Conservation (phyloP, 92 coral and sea anemone genomes). For the Diadumene lineata region DNA sequence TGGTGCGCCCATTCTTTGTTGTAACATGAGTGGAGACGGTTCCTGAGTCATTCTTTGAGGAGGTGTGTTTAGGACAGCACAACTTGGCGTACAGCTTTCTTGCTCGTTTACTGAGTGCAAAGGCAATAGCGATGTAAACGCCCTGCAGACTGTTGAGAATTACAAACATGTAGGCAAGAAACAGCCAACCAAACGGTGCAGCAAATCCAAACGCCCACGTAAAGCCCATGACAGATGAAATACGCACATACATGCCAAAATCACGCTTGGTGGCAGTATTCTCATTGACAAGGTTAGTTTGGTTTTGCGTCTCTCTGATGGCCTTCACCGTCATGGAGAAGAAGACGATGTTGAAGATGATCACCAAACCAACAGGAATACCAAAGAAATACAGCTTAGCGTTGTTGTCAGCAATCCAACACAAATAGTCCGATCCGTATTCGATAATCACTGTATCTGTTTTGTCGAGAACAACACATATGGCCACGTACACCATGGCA, state of each 20-base stretch:
- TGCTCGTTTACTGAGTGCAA: constrained; percentile 24
- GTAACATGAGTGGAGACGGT: not conserved
- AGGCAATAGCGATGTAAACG: constrained; percentile 33
- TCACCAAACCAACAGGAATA: constrained; percentile 27
- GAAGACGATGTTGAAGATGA: constrained; percentile 34
- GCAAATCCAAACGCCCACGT: constrained; percentile 63
- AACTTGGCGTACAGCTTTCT: constrained; percentile 5
- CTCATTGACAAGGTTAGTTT: constrained; percentile 1
- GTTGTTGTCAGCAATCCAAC: constrained; percentile 40
- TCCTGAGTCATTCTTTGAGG: not conserved
- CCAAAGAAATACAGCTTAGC: constrained; percentile 47
- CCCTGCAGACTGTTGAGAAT: constrained; percentile 26
- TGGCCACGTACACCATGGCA: constrained; percentile 29
- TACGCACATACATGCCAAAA: constrained; percentile 34
- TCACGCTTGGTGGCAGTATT: not conserved
- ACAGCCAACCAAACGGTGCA: constrained; percentile 23
- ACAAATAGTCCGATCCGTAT: constrained; percentile 24
- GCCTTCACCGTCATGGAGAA: constrained; percentile 41
- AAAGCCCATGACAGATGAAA: constrained; percentile 55
- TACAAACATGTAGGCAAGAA: constrained; percentile 10
- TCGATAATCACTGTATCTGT: constrained; percentile 29
- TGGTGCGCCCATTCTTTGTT: not conserved
- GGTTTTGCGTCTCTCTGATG: constrained; percentile 25
- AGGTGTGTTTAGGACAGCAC: not conserved
- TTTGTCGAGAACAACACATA: constrained; percentile 49